Evolutionary conservation across 2,888 invertebrate genomes (phyloP).

Genomic region (Latrodectus hesperus): DNA sequence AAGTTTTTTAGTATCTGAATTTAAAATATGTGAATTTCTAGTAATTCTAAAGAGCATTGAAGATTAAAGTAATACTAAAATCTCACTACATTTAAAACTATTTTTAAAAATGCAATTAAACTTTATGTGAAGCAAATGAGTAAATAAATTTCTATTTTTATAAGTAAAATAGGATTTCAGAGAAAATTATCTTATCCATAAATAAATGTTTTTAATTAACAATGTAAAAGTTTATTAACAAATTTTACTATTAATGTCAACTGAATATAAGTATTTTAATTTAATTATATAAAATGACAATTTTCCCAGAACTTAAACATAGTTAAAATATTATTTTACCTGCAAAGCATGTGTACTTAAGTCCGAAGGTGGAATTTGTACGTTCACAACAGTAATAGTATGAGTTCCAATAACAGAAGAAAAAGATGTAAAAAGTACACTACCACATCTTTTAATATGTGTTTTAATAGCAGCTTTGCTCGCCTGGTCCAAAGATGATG

Average conservation of each 20-base stretch:
- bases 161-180: background rate
- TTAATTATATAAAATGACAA: no score
- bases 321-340: constrained; percentile 25
- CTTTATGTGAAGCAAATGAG: background rate
- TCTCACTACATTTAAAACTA: no score
- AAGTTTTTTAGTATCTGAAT: no score
- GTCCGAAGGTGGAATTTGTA: constrained; percentile 64
- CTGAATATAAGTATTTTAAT: no score
- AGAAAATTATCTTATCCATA: background rate
- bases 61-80: no score
- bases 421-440: constrained; percentile 61
- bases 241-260: no score
- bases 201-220: no score
- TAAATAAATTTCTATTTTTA: background rate
- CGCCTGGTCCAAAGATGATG: constrained; percentile 39
- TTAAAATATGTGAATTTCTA: no score
- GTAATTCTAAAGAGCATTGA: no score
- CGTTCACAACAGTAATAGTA: constrained; percentile 63
- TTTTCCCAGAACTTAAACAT: no score
- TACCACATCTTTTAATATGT: constrained; percentile 52
- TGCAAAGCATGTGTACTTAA: constrained; percentile 69
- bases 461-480: constrained; percentile 48
- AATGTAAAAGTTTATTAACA: no score
- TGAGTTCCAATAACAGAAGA: constrained; percentile 49
- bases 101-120: background rate